These are phyloP conservation scores for Eupithecia tripunctaria DNA, from an alignment of 2,888 invertebrate species.

Conservation along the genomic window DNA sequence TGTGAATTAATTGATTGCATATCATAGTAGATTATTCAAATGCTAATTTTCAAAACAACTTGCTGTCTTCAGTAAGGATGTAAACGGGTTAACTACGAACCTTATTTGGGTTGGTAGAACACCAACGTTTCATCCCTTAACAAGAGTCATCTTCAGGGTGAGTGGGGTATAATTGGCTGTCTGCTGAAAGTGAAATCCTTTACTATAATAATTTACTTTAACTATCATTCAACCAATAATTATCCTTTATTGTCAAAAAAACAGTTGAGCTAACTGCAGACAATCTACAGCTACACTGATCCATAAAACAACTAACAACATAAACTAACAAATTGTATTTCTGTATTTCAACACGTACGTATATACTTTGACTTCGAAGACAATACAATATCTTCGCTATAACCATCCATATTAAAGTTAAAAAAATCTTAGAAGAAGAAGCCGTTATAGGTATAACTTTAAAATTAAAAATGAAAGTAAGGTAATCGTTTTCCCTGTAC, in stretches of 20 bases:
- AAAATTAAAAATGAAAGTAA: conserved; percentile 7
- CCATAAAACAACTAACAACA: too few species aligned
- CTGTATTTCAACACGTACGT: neutral
- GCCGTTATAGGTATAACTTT: neutral
- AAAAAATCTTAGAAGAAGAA: neutral
- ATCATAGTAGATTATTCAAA: neutral
- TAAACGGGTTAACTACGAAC: too few species aligned
- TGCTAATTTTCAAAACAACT: neutral
- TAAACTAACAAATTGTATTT: too few species aligned
- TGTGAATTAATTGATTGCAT: conserved; percentile 9
- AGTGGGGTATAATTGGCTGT: too few species aligned
- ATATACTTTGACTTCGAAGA: neutral
- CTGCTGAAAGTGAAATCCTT: neutral
- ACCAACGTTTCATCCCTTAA: too few species aligned
- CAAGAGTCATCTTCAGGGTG: too few species aligned
- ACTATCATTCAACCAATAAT: too few species aligned
- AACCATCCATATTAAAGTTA: neutral
- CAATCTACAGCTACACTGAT: too few species aligned
- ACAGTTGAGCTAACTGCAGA: too few species aligned
- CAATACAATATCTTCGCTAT: neutral
- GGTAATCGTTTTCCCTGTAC: conserved; percentile 14
- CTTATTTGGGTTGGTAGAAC: too few species aligned
- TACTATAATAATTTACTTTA: neutral
- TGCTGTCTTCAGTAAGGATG: neutral
- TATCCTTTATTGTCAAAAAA: too few species aligned